A percentile compares a stretch with the other conserved stretches of the same genome.
phyloP scores from a whole-genome alignment of 23 tunicate species.

The Styela plicata region DNA sequence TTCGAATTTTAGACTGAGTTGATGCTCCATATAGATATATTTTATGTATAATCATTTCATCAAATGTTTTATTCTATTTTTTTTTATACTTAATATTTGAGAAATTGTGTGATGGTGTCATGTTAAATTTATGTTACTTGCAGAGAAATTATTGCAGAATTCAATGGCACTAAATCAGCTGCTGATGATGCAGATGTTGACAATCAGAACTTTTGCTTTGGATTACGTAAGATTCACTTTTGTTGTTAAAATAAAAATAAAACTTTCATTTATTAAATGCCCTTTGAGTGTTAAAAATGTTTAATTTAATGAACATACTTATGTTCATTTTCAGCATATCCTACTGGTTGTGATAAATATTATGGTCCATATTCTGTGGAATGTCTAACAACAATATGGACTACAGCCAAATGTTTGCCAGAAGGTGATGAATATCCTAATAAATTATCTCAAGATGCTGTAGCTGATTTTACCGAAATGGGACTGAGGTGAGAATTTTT shows the following conservation, averaged over 20 bases:
- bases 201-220: conserved; percentile 32
- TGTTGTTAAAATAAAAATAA: neutral
- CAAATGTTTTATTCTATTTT: conserved; percentile 6
- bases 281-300: neutral
- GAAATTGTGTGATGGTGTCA: neutral
- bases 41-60: no score
- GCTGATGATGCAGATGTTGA: conserved; percentile 22
- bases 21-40: no score
- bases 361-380: conserved; percentile 9
- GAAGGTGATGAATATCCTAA: conserved; percentile 18
- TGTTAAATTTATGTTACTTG: neutral
- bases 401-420: neutral
- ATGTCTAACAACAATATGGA: conserved; percentile 26
- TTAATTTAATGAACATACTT: no score
- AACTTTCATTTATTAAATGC: neutral
- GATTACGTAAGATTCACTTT: conserved; percentile 15
- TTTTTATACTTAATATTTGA: neutral
- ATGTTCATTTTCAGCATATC: neutral
- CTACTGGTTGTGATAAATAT: neutral
- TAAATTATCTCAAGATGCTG: neutral
- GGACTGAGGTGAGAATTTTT: neutral
- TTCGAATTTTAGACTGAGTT: no score
- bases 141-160: conserved; percentile 1
- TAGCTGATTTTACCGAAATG: neutral
- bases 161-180: conserved; percentile 1